phyloP scores from a whole-genome alignment of 2,113 vertebrate genomes.

The Oreochromis niloticus region DNA sequence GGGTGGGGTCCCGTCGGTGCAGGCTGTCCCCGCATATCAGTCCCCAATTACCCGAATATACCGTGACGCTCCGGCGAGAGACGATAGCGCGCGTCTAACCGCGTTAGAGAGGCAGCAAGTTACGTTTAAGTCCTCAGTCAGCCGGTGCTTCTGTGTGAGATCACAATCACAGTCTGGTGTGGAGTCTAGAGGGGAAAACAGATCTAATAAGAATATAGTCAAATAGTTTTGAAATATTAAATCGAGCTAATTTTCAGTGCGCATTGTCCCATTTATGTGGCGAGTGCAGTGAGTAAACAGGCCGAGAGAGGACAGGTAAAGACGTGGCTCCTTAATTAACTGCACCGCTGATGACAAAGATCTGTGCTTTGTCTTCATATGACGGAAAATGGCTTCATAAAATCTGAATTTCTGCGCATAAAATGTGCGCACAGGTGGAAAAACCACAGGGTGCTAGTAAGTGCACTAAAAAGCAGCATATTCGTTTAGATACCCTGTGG shows the following conservation, averaged over 20 bases:
- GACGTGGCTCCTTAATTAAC: neutral
- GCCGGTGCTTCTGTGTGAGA: neutral
- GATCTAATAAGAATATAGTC: neutral
- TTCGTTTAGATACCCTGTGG: neutral
- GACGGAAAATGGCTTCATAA: neutral
- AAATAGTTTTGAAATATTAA: neutral
- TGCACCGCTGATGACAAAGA: neutral
- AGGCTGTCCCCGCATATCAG: slow-evolving; percentile 46
- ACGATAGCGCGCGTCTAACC: slow-evolving; percentile 4
- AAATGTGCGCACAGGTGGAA: neutral
- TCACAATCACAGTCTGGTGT: neutral
- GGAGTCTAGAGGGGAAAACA: neutral
- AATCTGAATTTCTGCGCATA: neutral
- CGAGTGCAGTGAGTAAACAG: neutral
- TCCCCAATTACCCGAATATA: slow-evolving; percentile 61
- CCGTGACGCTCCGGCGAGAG: slow-evolving; percentile 42
- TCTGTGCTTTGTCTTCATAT: neutral
- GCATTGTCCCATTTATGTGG: neutral
- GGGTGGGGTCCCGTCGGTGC: slow-evolving; percentile 33
- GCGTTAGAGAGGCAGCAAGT: slow-evolving; percentile 28
- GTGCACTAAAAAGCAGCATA: neutral
- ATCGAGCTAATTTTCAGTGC: neutral
- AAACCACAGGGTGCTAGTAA: neutral
- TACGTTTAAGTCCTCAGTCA: neutral
- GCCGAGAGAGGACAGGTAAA: neutral